Evolutionary conservation across 1,140 invertebrate species (phyloP).

Genomic region (Brachionus paranguensis): DNA sequence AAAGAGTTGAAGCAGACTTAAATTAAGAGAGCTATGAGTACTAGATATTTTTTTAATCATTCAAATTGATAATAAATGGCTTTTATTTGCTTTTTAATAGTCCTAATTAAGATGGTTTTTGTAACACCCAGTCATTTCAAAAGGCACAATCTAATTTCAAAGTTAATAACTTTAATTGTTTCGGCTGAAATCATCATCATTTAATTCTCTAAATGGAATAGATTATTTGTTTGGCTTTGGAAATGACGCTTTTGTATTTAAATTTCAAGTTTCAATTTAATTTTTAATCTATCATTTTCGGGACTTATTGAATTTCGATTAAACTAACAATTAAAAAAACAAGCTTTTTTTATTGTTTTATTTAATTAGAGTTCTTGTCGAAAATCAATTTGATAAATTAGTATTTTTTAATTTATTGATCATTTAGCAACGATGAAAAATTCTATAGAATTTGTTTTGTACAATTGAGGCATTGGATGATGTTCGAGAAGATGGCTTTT

Average conservation of each 20-base stretch:
- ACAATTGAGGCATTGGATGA: neutral
- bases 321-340: neutral
- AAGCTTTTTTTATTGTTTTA: conserved; percentile 1
- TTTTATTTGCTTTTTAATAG: conserved; percentile 27
- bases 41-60: conserved; percentile 27
- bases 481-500: neutral
- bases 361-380: neutral
- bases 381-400: conserved; percentile 33
- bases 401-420: neutral
- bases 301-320: conserved; percentile 16
- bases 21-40: neutral
- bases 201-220: conserved; percentile 34
- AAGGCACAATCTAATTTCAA: neutral
- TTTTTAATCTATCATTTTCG: conserved; percentile 31
- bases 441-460: neutral
- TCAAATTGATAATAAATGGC: conserved; percentile 37
- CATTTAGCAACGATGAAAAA: neutral
- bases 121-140: neutral
- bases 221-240: neutral
- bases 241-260: conserved; percentile 32
- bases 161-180: conserved; percentile 30
- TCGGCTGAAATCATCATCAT: conserved; percentile 26
- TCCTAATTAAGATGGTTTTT: conserved; percentile 19
- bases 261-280: conserved; percentile 24
- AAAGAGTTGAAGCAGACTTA: neutral